phyloP scores from a whole-genome alignment of 1,140 invertebrate species.

The Cyrtorhinus lividipennis region DNA sequence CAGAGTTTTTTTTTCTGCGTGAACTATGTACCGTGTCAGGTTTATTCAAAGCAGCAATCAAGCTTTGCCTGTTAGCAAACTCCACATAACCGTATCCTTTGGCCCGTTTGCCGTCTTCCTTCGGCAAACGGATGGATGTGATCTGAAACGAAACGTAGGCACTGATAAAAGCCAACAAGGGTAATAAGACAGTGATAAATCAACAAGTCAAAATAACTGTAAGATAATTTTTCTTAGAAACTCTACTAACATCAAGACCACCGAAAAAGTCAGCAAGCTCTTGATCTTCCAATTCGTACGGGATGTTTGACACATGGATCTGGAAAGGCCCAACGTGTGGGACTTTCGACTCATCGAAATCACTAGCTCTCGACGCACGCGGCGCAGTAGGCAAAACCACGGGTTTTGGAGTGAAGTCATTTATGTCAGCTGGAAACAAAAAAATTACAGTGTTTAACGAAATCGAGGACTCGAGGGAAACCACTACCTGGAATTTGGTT shows the following conservation, averaged over 20 bases:
- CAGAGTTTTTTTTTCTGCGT: too few species aligned
- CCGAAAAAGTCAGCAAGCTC: slow-evolving; percentile 69
- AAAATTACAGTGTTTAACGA: not conserved
- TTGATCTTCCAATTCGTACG: slow-evolving; percentile 76
- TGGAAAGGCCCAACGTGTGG: slow-evolving; percentile 69
- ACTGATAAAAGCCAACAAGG: not conserved
- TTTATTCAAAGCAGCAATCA: slow-evolving; percentile 69
- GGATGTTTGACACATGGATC: slow-evolving; percentile 79
- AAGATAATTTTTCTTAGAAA: too few species aligned
- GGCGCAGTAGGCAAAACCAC: slow-evolving; percentile 61
- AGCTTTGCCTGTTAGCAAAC: slow-evolving; percentile 67
- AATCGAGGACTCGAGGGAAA: too few species aligned
- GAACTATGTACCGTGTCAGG: slow-evolving; percentile 51
- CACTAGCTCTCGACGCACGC: slow-evolving; percentile 51
- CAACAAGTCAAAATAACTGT: too few species aligned
- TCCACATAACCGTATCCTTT: slow-evolving; percentile 87
- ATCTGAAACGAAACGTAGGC: slow-evolving; percentile 41
- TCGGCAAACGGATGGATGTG: slow-evolving; percentile 57
- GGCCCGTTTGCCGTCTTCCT: slow-evolving; percentile 50
- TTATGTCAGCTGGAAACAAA: not conserved
- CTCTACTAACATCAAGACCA: slow-evolving; percentile 49
- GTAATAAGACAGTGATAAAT: not conserved
- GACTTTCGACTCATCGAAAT: slow-evolving; percentile 54
- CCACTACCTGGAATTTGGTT: too few species aligned
- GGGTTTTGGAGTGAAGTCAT: not conserved